These are phyloP conservation scores for Tupiocoris notatus DNA, from an alignment of 2,888 invertebrate genomes.

Conservation along the genomic window DNA sequence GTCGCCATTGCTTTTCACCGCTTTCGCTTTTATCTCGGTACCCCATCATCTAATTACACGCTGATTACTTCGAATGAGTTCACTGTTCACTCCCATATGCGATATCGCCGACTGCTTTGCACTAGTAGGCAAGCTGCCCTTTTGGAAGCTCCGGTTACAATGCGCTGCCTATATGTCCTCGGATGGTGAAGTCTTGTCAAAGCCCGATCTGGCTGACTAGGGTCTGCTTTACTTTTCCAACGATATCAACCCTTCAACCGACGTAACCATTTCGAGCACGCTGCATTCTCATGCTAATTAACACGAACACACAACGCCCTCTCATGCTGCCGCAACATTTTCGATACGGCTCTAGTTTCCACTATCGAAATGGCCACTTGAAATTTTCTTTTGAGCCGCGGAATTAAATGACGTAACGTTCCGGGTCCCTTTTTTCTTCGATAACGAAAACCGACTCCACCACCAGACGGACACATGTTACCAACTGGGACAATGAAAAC, in stretches of 20 bases:
- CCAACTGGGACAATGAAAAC: neutral
- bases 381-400: neutral
- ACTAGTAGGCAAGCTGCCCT: neutral
- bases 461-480: slow-evolving; percentile 2
- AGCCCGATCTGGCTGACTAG: neutral
- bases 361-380: neutral
- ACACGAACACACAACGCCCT: slow-evolving; percentile 6
- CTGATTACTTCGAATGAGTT: slow-evolving; percentile 29
- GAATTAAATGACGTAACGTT: neutral
- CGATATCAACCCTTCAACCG: neutral
- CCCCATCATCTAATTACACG: slow-evolving; percentile 39
- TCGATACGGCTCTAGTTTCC: slow-evolving; percentile 1
- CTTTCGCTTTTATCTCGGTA: slow-evolving; percentile 1
- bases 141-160: slow-evolving; percentile 24
- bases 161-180: slow-evolving; percentile 5
- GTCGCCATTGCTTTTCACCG: slow-evolving; percentile 6
- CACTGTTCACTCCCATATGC: slow-evolving; percentile 8
- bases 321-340: neutral
- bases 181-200: slow-evolving; percentile 3
- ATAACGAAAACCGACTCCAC: neutral
- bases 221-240: neutral
- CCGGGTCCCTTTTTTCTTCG: neutral
- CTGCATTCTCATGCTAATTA: slow-evolving; percentile 26
- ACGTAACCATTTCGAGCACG: neutral
- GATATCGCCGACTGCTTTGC: neutral